Conservation (phyloP, 92 coral and sea anemone species). For the Montipora capitata region DNA sequence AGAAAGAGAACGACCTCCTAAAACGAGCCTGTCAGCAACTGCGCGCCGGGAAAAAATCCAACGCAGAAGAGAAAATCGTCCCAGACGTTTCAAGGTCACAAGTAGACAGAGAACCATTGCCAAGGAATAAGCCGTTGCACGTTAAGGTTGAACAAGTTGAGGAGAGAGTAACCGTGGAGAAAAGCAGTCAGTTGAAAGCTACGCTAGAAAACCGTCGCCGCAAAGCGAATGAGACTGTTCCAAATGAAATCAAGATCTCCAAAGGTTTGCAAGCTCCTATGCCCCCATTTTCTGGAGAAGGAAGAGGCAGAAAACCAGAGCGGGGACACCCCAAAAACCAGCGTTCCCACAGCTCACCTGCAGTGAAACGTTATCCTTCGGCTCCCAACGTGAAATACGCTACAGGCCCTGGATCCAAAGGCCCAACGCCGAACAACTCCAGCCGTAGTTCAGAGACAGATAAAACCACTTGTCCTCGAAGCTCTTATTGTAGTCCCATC, state of each 20-base stretch:
- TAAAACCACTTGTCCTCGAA: constrained; percentile 75
- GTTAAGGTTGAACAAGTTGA: constrained; percentile 22
- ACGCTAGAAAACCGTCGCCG: constrained; percentile 6
- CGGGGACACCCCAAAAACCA: constrained; percentile 7
- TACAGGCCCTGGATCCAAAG: constrained; percentile 13
- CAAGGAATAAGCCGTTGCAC: constrained; percentile 17
- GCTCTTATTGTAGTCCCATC: constrained; percentile 90
- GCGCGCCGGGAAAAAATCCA: constrained; percentile 57
- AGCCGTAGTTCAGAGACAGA: constrained; percentile 62
- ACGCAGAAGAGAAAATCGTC: constrained; percentile 23
- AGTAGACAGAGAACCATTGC: constrained; percentile 15
- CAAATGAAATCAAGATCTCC: constrained; percentile 30
- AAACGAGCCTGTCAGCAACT: constrained; percentile 79
- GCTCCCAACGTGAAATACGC: constrained; percentile 17
- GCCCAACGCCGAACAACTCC: constrained; percentile 37
- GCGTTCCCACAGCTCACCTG: constrained; percentile 48
- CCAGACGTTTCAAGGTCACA: constrained; percentile 12
- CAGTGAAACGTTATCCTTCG: constrained; percentile 26
- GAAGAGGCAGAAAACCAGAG: constrained; percentile 23
- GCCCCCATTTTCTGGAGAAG: constrained; percentile 36
- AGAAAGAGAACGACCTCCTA: constrained; percentile 79
- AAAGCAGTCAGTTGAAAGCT: constrained; percentile 8
- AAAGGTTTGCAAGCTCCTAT: constrained; percentile 34
- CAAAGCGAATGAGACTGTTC: constrained; percentile 19
- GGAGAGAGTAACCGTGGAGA: constrained; percentile 22